Base-by-base conservation (phyloP, 1,140 invertebrate species). In the Diprion similis region DNA sequence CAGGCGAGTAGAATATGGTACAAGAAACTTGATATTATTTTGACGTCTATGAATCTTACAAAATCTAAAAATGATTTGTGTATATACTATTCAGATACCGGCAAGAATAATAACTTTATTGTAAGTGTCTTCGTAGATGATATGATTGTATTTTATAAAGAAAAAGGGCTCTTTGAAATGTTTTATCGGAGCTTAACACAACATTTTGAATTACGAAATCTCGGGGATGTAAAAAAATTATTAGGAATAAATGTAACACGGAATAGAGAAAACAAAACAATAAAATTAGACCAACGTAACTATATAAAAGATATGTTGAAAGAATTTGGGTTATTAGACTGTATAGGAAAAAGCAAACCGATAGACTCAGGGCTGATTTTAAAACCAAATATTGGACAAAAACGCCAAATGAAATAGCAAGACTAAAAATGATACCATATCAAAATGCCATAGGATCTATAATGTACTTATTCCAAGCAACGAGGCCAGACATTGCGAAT, bases 401-500 rank as follows among this genome's bases (percentile, higher is more conserved):
- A 51, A 51, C 48, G 15, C 48, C 48, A 10, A 15, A 51, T 51
- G 10, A 51, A 51, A 51, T 51, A 10, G 10, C 10, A 51, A 15
- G 0, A 15, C 15, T 51, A 51, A 51, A 51, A 15, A 51, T 10
- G 10, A 66, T 75, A 4, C 47, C 73, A 48, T 86, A 78, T 70
- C 77, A 77, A 48, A 71, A 84, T 17, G 59, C 78, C 10, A 77
- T 85, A 17, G 81, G 83, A 13, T 19, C 76, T 13, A 75, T 85
- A 15, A 46, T 85, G 37, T 85, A 82, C 71, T 51, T 82, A n/a
- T 46, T 78, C 8, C 46, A 71, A 45, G 67, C 69, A 15, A 82
- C 80, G 3, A 71, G 81, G 75, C 84, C 84, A 6, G 84, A 86
- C 71, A 83, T 85, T 15, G 37, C 74, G 10, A 79, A 72, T 77